A percentile compares a stretch with the other conserved stretches of the same genome.
Conservation (phyloP, 2,797 vertebrate genomes). For the Oreortyx pictus region DNA sequence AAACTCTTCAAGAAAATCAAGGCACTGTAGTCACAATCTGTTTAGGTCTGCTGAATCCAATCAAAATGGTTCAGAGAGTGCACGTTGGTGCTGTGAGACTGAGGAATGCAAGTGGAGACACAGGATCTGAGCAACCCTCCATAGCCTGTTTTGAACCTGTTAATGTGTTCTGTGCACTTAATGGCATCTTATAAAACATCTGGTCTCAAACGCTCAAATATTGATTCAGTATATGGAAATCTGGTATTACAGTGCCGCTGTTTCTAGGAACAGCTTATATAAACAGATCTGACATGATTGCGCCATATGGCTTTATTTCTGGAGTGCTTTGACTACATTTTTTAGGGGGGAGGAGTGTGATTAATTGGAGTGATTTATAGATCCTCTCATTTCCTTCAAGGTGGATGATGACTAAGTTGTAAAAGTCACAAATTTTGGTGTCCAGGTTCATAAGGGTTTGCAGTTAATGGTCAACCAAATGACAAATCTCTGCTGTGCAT, state of each 20-base stretch:
- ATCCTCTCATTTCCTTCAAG: slow-evolving; percentile 66
- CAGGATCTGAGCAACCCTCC: slow-evolving; percentile 63
- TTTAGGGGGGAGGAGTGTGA: slow-evolving; percentile 69
- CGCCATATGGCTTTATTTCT: slow-evolving; percentile 83
- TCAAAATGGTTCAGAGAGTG: slow-evolving; percentile 53
- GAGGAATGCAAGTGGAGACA: slow-evolving; percentile 77
- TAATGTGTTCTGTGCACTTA: slow-evolving; percentile 82
- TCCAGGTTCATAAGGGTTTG: slow-evolving; percentile 65
- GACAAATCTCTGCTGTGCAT: slow-evolving; percentile 61
- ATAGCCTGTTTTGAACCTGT: slow-evolving; percentile 77
- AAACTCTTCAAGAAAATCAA: slow-evolving; percentile 68
- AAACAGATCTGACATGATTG: slow-evolving; percentile 84
- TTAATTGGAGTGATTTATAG: slow-evolving; percentile 81
- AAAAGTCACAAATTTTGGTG: slow-evolving; percentile 69
- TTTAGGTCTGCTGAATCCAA: slow-evolving; percentile 58
- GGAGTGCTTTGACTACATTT: slow-evolving; percentile 78
- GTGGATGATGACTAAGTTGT: slow-evolving; percentile 52
- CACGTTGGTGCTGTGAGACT: slow-evolving; percentile 82
- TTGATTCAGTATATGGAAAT: slow-evolving; percentile 91
- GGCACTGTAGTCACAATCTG: slow-evolving; percentile 72
- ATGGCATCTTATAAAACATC: slow-evolving; percentile 97
- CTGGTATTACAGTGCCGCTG: slow-evolving; percentile 83
- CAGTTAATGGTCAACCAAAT: slow-evolving; percentile 70
- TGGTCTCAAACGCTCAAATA: slow-evolving; percentile 89
- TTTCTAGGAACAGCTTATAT: slow-evolving; percentile 90